Conservation (phyloP, 2,113 vertebrate species). For the Hypocryptadius cinnamomeus region DNA sequence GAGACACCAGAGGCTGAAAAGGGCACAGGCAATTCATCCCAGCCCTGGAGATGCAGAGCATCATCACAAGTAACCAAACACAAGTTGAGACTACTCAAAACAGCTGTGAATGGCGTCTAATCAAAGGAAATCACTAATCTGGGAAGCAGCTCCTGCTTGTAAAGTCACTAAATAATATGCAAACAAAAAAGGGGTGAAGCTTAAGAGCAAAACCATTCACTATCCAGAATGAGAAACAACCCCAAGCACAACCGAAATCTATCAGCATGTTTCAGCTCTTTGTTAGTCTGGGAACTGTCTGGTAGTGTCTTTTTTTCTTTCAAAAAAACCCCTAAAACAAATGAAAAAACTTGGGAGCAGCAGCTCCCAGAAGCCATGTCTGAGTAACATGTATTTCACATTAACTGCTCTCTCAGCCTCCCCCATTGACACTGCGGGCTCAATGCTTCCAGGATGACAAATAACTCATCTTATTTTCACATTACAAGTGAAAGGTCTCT, state of each 20-base stretch:
- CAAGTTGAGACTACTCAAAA: background rate
- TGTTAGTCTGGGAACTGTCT: background rate
- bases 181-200: background rate
- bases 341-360: background rate
- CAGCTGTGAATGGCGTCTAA: background rate
- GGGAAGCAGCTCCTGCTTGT: background rate
- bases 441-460: background rate
- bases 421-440: background rate
- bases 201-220: background rate
- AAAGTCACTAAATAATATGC: background rate
- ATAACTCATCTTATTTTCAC: background rate
- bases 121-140: background rate
- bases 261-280: background rate
- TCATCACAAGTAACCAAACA: background rate
- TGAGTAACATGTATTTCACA: background rate
- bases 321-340: background rate
- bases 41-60: background rate
- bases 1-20: background rate
- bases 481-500: background rate
- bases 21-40: background rate
- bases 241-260: background rate
- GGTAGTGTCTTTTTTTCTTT: rapidly evolving
- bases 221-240: background rate
- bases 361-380: background rate
- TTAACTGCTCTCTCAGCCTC: background rate